phyloP scores from a whole-genome alignment of 2,888 invertebrate species.

The Plutella xylostella region DNA sequence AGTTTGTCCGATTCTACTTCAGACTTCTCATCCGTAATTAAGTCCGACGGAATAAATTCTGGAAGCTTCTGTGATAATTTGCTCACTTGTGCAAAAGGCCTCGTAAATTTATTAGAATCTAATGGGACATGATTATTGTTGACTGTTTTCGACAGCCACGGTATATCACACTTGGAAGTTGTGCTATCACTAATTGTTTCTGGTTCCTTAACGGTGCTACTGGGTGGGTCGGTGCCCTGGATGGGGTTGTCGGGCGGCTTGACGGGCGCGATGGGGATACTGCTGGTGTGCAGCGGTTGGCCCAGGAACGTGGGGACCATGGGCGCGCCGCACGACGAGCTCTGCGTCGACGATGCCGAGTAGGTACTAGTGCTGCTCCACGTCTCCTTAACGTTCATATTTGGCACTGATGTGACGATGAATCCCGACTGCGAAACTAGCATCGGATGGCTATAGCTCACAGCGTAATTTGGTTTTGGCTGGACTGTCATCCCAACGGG shows the following conservation, averaged over 20 bases:
- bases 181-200: constrained; percentile 33
- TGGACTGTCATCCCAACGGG: constrained; percentile 58
- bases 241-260: constrained; percentile 62
- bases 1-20: constrained; percentile 18
- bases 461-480: constrained; percentile 63
- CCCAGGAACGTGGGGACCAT: constrained; percentile 45
- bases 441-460: constrained; percentile 63
- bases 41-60: constrained; percentile 12
- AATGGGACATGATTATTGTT: constrained; percentile 57
- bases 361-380: constrained; percentile 51
- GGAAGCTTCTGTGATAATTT: constrained; percentile 45
- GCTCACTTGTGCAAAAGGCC: constrained; percentile 58
- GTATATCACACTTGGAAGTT: constrained; percentile 54
- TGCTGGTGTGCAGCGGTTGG: constrained; percentile 49
- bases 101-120: constrained; percentile 45
- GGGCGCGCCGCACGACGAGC: constrained; percentile 39
- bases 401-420: constrained; percentile 67
- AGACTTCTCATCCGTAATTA: constrained; percentile 23
- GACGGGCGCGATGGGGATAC: constrained; percentile 58
- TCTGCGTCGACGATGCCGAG: constrained; percentile 37
- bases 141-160: constrained; percentile 61
- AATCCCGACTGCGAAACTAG: constrained; percentile 60
- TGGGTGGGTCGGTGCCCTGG: constrained; percentile 59
- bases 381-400: constrained; percentile 60
- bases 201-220: constrained; percentile 51